A percentile compares a stretch with the other conserved stretches of the same genome.
Evolutionary conservation across 2,113 vertebrate genomes (phyloP).

Genomic region (Otus sunia): DNA sequence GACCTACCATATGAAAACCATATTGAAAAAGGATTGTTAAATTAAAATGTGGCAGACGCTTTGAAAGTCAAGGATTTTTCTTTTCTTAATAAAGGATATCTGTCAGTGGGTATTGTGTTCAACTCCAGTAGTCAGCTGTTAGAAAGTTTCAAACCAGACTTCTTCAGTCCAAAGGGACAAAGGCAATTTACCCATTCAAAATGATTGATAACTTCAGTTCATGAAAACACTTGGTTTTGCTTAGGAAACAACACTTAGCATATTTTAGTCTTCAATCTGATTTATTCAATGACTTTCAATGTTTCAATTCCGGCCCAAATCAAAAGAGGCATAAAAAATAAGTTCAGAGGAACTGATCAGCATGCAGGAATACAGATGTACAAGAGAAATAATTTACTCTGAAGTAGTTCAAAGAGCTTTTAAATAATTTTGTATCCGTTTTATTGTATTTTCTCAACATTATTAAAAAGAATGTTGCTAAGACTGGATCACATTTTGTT

Average conservation of each 20-base stretch:
- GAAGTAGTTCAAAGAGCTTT: not conserved
- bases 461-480: not conserved
- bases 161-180: not conserved
- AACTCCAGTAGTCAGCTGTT: not conserved
- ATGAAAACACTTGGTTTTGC: not conserved
- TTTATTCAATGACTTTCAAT: not conserved
- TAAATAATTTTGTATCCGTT: not conserved
- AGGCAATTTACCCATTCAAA: not conserved
- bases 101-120: not conserved
- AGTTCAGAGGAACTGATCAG: not conserved
- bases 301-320: not conserved
- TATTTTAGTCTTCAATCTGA: not conserved
- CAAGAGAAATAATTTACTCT: not conserved
- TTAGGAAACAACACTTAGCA: not conserved
- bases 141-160: not conserved
- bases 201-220: not conserved
- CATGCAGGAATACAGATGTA: not conserved
- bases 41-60: not conserved
- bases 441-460: not conserved
- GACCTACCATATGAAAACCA: not conserved
- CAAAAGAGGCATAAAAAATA: not conserved
- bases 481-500: not conserved
- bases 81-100: not conserved
- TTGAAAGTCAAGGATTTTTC: not conserved
- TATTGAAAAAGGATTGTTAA: not conserved